Base-by-base conservation (phyloP, 2,113 vertebrate genomes). In the Ciconia stormi region DNA sequence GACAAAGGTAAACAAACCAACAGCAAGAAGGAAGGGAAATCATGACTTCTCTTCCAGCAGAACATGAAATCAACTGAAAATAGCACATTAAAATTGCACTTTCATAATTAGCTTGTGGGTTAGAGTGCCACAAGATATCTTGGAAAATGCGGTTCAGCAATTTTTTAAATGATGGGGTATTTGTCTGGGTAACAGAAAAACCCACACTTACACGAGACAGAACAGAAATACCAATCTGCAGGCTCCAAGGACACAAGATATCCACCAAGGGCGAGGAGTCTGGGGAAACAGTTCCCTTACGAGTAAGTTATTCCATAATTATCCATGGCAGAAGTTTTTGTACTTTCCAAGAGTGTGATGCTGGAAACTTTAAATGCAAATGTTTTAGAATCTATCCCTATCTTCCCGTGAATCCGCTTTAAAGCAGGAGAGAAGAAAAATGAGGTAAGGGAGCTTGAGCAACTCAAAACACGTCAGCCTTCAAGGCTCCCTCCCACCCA, bases 131-230 rank as follows among this genome's bases (percentile, higher is more conserved):
- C 42, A 81, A 55, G 82, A 52, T 82, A 91, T 7, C 55, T 22
- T 82, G 80, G 86, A 96, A 97, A 92, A 92, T 18, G 69, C 34
- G 3, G 74, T 96, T 96, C 95, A 96, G 92, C 96, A 88, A 22
- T 83, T 92, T 94, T 95, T 83, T 4, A 74, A 90, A 83, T 62
- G 85, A 90, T 36, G 81, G 59, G 36, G 34, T 94, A 92, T 93
- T 95, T 81, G 47, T 66, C 67, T 80, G 79, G 27, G 10, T 82
- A 95, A 90, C 86, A 88, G 79, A 74, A 91, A 94, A 93, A 56
- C n/a, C 86, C 94, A 93, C 89, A 69, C 20, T 93, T 71, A 49
- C 6, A 47, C 44, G 30, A 87, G 42, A 67, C 88, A 83, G 93
- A 92, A 72, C 12, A 80, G 90, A 96, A 92, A 58, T 58, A 93